Percentiles rank a stretch among this genome's conserved stretches.
Evolutionary conservation across 2,113 vertebrate genomes (phyloP).

Genomic region (Sinocyclocheilus anophthalmus): DNA sequence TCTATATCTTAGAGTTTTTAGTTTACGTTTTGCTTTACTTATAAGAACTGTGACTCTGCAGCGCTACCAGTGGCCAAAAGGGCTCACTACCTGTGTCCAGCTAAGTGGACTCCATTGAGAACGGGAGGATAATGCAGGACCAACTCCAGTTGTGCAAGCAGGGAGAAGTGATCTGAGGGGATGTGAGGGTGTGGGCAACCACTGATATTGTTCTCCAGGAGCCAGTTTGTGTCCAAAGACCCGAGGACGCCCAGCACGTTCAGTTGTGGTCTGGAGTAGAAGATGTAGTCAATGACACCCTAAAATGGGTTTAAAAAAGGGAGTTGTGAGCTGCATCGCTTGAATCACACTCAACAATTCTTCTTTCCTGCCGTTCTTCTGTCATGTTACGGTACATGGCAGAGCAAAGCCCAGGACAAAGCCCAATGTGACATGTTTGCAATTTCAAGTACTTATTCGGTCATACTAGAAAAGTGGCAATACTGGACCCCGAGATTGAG

Average conservation of each 20-base stretch:
- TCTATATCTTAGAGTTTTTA: constrained; percentile 44
- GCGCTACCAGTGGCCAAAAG: constrained; percentile 75
- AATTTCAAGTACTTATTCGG: too few relatives aligned
- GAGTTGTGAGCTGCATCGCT: not conserved
- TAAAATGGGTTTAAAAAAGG: constrained; percentile 60
- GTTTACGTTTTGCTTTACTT: constrained; percentile 47
- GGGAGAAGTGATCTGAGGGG: constrained; percentile 98
- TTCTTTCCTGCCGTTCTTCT: not conserved
- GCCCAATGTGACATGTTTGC: not conserved
- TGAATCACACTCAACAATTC: not conserved
- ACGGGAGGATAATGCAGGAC: constrained; percentile 88
- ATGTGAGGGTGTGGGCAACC: constrained; percentile 97
- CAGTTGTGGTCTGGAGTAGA: constrained; percentile 96
- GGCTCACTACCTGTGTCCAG: constrained; percentile 91
- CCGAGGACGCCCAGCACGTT: constrained; percentile 95
- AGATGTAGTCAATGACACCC: constrained; percentile 99
- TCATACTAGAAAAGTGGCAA: too few relatives aligned
- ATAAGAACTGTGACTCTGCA: constrained; percentile 28
- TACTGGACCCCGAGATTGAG: not conserved
- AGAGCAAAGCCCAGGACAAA: too few relatives aligned
- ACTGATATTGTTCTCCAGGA: constrained; percentile 94
- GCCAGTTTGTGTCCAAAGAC: constrained; percentile 94
- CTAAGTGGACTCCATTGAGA: constrained; percentile 94
- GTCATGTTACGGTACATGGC: not conserved
- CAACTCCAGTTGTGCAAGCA: constrained; percentile 98